A percentile compares a stretch with the other conserved stretches of the same genome.
phyloP scores from a whole-genome alignment of 2,888 invertebrate species.

The Chymomyza fuscimana region DNA sequence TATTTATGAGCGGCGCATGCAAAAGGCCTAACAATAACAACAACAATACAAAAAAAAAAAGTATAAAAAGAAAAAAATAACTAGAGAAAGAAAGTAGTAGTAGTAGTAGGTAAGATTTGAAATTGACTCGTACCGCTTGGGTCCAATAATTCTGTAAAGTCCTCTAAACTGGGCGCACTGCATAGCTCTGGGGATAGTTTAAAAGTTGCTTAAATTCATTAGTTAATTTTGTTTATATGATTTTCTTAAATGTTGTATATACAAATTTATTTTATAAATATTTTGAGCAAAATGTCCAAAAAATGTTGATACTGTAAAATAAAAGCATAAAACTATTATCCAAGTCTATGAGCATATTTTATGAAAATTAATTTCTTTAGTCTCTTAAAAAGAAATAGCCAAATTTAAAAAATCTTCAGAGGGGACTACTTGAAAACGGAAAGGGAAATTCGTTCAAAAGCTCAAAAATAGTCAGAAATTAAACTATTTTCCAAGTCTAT shows the following conservation, averaged over 20 bases:
- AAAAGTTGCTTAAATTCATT: constrained; percentile 40
- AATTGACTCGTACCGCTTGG: constrained; percentile 79
- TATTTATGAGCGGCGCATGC: constrained; percentile 41
- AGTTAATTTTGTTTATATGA: constrained; percentile 6
- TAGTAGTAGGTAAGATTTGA: constrained; percentile 7
- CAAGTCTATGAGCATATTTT: too few relatives aligned
- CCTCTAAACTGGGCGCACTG: constrained; percentile 80
- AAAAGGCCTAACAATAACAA: constrained; percentile 5
- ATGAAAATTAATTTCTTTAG: too few relatives aligned
- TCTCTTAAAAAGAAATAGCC: too few relatives aligned
- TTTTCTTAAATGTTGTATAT: constrained; percentile 3
- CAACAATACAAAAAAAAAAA: constrained; percentile 19
- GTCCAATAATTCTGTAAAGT: constrained; percentile 80
- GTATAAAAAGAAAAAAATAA: constrained; percentile 4
- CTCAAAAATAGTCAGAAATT: too few relatives aligned
- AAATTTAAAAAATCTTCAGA: too few relatives aligned
- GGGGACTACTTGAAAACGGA: too few relatives aligned
- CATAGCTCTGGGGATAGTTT: constrained; percentile 70
- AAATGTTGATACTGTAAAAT: too few relatives aligned
- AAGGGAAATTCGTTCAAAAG: too few relatives aligned
- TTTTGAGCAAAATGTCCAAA: too few relatives aligned
- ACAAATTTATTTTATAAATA: constrained; percentile 2
- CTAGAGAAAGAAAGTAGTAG: constrained; percentile 20
- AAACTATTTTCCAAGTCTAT: too few relatives aligned
- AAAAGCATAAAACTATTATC: too few relatives aligned